Conservation (phyloP, 2,888 invertebrate genomes). For the Zygogramma bicolorata region DNA sequence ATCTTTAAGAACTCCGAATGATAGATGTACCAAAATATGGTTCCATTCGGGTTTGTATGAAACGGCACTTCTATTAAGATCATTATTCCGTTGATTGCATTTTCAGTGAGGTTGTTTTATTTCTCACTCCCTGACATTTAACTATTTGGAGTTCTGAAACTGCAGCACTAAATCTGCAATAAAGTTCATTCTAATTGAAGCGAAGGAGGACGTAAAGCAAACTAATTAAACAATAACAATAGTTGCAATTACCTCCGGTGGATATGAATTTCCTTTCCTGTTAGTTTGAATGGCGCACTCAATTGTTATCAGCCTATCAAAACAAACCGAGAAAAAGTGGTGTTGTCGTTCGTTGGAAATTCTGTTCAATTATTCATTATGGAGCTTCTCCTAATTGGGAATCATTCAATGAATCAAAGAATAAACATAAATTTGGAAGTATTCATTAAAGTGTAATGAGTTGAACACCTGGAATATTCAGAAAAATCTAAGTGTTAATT, state of each 20-base stretch:
- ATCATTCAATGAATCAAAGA: no score
- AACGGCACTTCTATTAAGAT: background rate
- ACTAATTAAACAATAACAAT: slow-evolving; percentile 11
- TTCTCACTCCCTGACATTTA: background rate
- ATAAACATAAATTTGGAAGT: no score
- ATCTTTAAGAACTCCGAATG: background rate
- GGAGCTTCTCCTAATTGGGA: no score
- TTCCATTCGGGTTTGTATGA: background rate
- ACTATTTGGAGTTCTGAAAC: background rate
- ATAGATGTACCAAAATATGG: background rate
- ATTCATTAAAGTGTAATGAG: no score
- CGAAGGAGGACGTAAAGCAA: background rate
- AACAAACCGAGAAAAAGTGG: background rate
- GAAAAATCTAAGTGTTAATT: no score
- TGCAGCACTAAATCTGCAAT: slow-evolving; percentile 6
- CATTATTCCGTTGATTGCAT: background rate
- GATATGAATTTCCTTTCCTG: background rate
- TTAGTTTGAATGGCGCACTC: background rate
- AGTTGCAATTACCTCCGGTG: background rate
- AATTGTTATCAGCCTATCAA: background rate
- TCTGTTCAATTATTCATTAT: no score
- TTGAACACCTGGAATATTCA: no score
- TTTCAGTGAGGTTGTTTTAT: slow-evolving; percentile 2
- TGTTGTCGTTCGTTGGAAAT: background rate
- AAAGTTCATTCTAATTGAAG: slow-evolving; percentile 13